A percentile compares a stretch with the other conserved stretches of the same genome.
phyloP scores from a whole-genome alignment of 1,140 invertebrate species.

The Trypoxylus dichotomus region DNA sequence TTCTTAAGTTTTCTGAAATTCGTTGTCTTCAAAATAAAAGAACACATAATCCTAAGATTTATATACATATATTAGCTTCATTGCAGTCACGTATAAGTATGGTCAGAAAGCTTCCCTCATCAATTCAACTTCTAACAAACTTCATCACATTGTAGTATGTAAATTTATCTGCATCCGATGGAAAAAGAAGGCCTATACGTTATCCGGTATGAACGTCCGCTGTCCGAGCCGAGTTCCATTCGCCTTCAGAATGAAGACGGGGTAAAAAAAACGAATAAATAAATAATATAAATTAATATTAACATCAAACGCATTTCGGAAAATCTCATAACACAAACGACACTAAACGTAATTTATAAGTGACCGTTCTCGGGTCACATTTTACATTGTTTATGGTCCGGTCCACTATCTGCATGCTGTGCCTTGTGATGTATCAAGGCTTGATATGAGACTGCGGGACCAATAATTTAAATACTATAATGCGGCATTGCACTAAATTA shows the following conservation, averaged over 20 bases:
- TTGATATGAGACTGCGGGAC: constrained; percentile 33
- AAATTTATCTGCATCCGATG: neutral
- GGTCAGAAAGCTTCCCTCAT: neutral
- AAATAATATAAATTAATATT: constrained; percentile 19
- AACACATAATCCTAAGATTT: neutral
- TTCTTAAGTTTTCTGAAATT: too few relatives aligned
- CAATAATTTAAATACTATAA: constrained; percentile 42
- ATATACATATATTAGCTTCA: neutral
- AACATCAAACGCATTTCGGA: constrained; percentile 36
- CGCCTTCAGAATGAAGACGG: neutral
- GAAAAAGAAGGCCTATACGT: neutral
- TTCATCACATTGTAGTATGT: neutral
- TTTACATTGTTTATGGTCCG: constrained; percentile 39
- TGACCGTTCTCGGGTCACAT: constrained; percentile 33
- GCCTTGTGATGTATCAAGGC: constrained; percentile 39
- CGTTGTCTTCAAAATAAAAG: neutral
- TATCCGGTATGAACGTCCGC: neutral
- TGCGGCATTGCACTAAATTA: constrained; percentile 37
- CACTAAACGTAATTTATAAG: constrained; percentile 39
- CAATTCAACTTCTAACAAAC: neutral
- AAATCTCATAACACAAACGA: constrained; percentile 30
- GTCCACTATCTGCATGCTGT: constrained; percentile 38
- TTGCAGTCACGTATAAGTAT: neutral
- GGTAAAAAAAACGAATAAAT: constrained; percentile 27
- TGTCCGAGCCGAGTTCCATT: neutral